phyloP scores from a whole-genome alignment of 2,888 invertebrate species.

The Operophtera brumata region DNA sequence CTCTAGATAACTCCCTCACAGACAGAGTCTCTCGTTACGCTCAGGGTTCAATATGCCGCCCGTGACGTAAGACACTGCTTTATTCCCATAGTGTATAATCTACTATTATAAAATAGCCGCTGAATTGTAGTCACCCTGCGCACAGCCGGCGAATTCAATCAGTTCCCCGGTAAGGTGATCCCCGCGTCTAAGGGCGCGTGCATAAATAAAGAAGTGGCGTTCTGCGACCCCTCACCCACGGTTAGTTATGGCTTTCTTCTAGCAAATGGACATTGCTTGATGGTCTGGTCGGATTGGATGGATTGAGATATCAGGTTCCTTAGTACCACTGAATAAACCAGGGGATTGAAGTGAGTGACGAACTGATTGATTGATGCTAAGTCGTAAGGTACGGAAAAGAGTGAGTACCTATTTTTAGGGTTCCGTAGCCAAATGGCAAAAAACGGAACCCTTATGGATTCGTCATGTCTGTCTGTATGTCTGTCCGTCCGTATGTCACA shows the following conservation, averaged over 20 bases:
- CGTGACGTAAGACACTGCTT: too few relatives aligned
- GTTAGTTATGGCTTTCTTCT: slow-evolving; percentile 39
- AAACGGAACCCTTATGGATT: too few relatives aligned
- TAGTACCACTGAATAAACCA: neutral
- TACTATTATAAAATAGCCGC: neutral
- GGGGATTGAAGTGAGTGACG: neutral
- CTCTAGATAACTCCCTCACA: too few relatives aligned
- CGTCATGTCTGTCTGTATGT: too few relatives aligned
- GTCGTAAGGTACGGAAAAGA: too few relatives aligned
- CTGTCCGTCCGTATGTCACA: too few relatives aligned
- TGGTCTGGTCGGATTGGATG: slow-evolving; percentile 21
- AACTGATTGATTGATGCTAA: neutral
- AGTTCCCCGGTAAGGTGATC: slow-evolving; percentile 62
- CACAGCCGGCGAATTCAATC: slow-evolving; percentile 60
- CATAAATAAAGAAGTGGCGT: slow-evolving; percentile 64
- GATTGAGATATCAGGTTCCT: slow-evolving; percentile 14
- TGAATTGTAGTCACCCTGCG: slow-evolving; percentile 21
- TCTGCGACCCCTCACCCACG: slow-evolving; percentile 44
- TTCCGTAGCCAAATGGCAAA: too few relatives aligned
- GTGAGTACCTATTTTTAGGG: too few relatives aligned
- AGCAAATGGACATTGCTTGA: slow-evolving; percentile 35
- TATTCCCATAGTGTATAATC: too few relatives aligned
- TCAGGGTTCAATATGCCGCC: too few relatives aligned
- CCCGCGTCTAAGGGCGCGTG: slow-evolving; percentile 56
- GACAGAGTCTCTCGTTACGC: too few relatives aligned